Conservation (phyloP, 2,797 vertebrate genomes). For the Sciaenops ocellatus region DNA sequence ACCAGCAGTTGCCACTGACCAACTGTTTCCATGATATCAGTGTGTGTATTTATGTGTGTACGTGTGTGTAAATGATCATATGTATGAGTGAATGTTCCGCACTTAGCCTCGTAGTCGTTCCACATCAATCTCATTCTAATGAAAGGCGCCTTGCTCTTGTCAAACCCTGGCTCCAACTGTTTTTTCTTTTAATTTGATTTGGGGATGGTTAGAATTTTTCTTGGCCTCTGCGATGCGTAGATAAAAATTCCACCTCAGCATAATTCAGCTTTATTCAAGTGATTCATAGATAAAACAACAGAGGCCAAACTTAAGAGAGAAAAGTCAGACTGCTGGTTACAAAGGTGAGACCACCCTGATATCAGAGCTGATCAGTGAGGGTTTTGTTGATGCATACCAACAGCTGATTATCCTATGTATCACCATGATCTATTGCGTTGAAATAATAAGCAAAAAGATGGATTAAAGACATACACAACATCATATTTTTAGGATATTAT, state of each 20-base stretch:
- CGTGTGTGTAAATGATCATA: constrained; percentile 62
- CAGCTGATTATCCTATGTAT: constrained; percentile 62
- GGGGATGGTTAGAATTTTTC: constrained; percentile 70
- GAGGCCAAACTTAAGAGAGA: constrained; percentile 28
- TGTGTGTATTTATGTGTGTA: constrained; percentile 67
- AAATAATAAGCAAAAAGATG: constrained; percentile 62
- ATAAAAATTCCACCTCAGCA: constrained; percentile 67
- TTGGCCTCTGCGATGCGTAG: constrained; percentile 59
- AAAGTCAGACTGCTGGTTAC: constrained; percentile 18
- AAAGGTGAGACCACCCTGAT: constrained; percentile 64
- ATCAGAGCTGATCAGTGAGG: constrained; percentile 57
- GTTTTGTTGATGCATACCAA: constrained; percentile 57
- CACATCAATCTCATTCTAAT: constrained; percentile 81
- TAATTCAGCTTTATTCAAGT: constrained; percentile 57
- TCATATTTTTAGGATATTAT: constrained; percentile 59
- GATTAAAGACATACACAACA: constrained; percentile 54
- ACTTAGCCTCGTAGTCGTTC: constrained; percentile 74
- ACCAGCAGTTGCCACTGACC: constrained; percentile 62
- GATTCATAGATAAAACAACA: constrained; percentile 65
- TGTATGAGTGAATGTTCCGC: constrained; percentile 74
- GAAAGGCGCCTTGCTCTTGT: constrained; percentile 78
- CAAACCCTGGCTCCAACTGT: constrained; percentile 68
- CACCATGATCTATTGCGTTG: constrained; percentile 54
- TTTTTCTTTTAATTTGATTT: constrained; percentile 80
- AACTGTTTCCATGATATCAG: constrained; percentile 82